Conservation (phyloP, 2,113 vertebrate species). For the Neofelis nebulosa region DNA sequence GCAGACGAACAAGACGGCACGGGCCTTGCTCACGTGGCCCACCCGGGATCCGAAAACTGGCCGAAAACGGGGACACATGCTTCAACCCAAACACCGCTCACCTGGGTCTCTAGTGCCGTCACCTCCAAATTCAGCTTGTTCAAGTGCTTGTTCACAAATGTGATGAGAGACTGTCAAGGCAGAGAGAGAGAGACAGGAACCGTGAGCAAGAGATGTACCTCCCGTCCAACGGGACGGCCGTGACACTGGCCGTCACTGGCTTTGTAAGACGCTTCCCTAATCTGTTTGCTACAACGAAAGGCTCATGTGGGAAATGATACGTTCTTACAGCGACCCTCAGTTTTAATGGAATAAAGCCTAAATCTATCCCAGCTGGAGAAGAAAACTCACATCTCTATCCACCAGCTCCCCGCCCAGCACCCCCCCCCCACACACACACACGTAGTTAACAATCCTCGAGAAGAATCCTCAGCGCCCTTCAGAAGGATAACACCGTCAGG, state of each 20-base stretch:
- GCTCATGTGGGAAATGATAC: rapidly evolving
- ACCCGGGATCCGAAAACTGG: rapidly evolving
- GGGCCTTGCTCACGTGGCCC: rapidly evolving
- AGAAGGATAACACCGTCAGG: rapidly evolving
- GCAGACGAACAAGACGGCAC: rapidly evolving
- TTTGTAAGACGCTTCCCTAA: rapidly evolving
- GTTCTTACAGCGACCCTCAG: background rate
- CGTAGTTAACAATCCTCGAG: rapidly evolving
- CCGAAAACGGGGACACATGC: rapidly evolving
- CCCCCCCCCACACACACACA: rapidly evolving
- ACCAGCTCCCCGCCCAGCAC: background rate
- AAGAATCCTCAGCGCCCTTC: rapidly evolving
- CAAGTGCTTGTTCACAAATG: constrained; percentile 92
- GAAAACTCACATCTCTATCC: rapidly evolving
- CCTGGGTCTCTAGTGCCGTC: constrained; percentile 91
- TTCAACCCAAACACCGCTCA: background rate
- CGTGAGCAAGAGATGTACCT: rapidly evolving
- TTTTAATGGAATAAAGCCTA: rapidly evolving
- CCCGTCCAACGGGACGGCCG: rapidly evolving
- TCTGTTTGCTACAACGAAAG: rapidly evolving
- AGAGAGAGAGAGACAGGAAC: background rate
- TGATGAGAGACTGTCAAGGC: constrained; percentile 88
- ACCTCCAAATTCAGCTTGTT: constrained; percentile 94
- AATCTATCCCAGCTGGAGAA: background rate
- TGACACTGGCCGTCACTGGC: rapidly evolving